phyloP scores from a whole-genome alignment of 2,888 invertebrate species.

The Drosophila greeni region DNA sequence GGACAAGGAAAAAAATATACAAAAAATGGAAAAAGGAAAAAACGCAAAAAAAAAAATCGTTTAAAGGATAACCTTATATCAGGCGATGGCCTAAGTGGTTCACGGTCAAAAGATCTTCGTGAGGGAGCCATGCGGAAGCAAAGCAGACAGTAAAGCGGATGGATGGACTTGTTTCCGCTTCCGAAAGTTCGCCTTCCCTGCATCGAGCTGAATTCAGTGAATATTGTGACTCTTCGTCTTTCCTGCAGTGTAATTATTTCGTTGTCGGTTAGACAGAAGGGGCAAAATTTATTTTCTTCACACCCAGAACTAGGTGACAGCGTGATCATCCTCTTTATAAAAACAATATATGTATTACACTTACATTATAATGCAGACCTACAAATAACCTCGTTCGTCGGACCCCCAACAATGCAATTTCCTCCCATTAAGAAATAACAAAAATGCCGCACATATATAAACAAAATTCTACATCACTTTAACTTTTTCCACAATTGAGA shows the following conservation, averaged over 20 bases:
- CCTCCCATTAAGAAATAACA: conserved; percentile 24
- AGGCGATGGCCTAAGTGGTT: conserved; percentile 22
- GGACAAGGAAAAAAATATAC: conserved; percentile 16
- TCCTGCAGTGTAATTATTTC: conserved; percentile 26
- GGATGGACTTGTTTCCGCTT: conserved; percentile 2
- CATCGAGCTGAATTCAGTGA: not conserved
- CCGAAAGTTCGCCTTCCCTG: conserved; percentile 11
- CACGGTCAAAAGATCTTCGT: conserved; percentile 13
- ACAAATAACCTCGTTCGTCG: conserved; percentile 37
- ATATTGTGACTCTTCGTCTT: conserved; percentile 6
- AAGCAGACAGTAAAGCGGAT: conserved; percentile 3
- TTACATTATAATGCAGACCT: conserved; percentile 42
- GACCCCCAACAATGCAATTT: conserved; percentile 22
- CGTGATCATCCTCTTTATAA: conserved; percentile 17
- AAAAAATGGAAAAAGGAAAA: conserved; percentile 7
- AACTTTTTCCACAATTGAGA: conserved; percentile 32
- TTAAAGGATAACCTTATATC: conserved; percentile 11
- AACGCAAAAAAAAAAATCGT: conserved; percentile 20
- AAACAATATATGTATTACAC: conserved; percentile 33
- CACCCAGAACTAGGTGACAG: conserved; percentile 9
- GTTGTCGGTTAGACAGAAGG: conserved; percentile 20
- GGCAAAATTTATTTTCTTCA: conserved; percentile 19
- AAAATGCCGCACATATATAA: conserved; percentile 27
- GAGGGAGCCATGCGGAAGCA: conserved; percentile 4
- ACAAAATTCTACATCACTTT: conserved; percentile 38